These are phyloP conservation scores for Invenusta paracnida DNA, from an alignment of 2,888 invertebrate species.

Conservation along the genomic window DNA sequence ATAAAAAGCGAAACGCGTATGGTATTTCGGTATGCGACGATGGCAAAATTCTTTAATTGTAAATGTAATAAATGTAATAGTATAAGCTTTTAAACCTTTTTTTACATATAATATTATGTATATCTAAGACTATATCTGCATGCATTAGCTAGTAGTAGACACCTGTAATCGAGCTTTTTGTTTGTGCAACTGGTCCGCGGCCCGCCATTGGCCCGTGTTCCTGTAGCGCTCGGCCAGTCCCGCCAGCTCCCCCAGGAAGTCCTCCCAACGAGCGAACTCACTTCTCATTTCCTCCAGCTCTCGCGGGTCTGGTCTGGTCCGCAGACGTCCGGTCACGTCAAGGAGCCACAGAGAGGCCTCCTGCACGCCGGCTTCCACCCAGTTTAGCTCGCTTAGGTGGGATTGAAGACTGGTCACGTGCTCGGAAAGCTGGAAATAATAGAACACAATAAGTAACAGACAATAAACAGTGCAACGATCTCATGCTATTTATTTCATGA, in stretches of 20 bases:
- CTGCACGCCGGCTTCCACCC: slow-evolving; percentile 11
- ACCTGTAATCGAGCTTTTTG: background rate
- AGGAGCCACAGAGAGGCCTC: background rate
- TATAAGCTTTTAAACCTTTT: no score
- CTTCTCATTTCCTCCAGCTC: background rate
- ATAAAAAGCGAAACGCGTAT: no score
- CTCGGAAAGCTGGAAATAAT: background rate
- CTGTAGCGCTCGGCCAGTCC: background rate
- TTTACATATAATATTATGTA: no score
- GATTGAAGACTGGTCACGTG: background rate
- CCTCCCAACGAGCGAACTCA: background rate
- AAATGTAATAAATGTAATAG: no score
- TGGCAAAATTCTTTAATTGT: no score
- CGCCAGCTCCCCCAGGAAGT: background rate
- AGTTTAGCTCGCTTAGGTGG: background rate
- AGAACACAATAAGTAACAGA: no score
- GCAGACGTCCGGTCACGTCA: background rate
- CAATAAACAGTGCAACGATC: no score
- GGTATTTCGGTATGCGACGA: no score
- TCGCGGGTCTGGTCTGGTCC: background rate
- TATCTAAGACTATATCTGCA: no score
- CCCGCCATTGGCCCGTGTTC: background rate
- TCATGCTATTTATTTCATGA: no score
- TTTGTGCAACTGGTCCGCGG: slow-evolving; percentile 10
- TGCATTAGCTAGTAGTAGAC: no score